phyloP scores from a whole-genome alignment of 2,797 vertebrate species.

The Tenualosa ilisha region DNA sequence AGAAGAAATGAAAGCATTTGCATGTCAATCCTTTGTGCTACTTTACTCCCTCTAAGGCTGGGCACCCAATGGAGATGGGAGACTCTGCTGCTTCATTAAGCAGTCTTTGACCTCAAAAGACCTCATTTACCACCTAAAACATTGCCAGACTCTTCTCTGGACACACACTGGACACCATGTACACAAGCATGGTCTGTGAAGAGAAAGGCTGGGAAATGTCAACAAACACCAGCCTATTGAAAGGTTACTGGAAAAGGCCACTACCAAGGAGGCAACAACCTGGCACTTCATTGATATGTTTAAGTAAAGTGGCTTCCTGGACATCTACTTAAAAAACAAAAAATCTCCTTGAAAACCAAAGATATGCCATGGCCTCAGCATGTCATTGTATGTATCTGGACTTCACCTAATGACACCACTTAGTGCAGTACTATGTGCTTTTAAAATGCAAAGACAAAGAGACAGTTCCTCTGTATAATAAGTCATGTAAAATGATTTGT shows the following conservation, averaged over 20 bases:
- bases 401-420: not conserved
- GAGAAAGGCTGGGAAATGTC: constrained; percentile 75
- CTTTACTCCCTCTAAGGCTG: not conserved
- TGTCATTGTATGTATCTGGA: not conserved
- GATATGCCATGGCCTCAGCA: not conserved
- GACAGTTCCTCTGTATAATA: not conserved
- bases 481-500: not conserved
- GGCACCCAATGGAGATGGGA: not conserved
- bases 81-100: constrained; percentile 13
- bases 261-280: constrained; percentile 52
- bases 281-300: constrained; percentile 60
- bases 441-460: not conserved
- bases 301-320: constrained; percentile 50
- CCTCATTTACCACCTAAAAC: constrained; percentile 37
- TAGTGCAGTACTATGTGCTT: not conserved
- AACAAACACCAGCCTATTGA: constrained; percentile 60
- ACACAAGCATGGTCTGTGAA: constrained; percentile 49
- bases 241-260: constrained; percentile 58
- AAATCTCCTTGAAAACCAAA: constrained; percentile 55
- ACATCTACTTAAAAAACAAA: constrained; percentile 43
- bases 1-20: not conserved
- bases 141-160: constrained; percentile 21
- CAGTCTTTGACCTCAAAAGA: constrained; percentile 37
- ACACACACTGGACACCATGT: constrained; percentile 38
- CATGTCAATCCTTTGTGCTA: not conserved